These are phyloP conservation scores for Aix galericulata DNA, from an alignment of 2,113 vertebrate genomes.

Conservation along the genomic window DNA sequence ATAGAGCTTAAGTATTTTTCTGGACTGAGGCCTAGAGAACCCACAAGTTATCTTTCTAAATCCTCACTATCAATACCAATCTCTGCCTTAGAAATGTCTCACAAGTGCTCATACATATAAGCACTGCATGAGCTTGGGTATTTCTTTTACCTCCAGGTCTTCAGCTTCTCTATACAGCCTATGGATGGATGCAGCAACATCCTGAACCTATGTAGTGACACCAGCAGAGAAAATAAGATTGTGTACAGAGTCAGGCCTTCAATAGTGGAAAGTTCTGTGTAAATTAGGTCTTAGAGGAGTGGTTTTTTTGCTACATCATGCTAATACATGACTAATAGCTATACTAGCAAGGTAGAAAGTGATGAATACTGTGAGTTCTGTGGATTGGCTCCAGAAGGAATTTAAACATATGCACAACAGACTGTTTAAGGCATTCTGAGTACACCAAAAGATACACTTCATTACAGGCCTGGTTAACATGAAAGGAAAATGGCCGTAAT, in stretches of 20 bases:
- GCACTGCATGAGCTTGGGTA: not conserved
- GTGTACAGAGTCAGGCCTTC: not conserved
- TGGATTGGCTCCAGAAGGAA: not conserved
- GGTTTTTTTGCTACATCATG: not conserved
- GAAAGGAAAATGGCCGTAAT: not conserved
- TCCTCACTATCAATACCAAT: fast-evolving
- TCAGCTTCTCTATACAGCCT: not conserved
- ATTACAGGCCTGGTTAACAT: not conserved
- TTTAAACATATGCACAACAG: not conserved
- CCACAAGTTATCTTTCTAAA: not conserved
- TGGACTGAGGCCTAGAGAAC: not conserved
- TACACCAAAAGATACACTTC: not conserved
- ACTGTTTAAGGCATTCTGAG: not conserved
- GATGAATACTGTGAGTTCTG: not conserved
- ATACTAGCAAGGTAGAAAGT: not conserved
- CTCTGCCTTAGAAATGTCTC: fast-evolving
- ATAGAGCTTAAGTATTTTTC: not conserved
- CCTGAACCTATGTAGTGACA: not conserved
- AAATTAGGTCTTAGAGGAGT: not conserved
- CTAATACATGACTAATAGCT: not conserved
- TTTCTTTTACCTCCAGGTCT: not conserved
- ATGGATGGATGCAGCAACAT: not conserved
- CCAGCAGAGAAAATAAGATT: not conserved
- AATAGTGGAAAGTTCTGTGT: not conserved
- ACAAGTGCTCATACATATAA: fast-evolving